Conservation (phyloP, 2,113 vertebrate species). For the Murina feae region DNA sequence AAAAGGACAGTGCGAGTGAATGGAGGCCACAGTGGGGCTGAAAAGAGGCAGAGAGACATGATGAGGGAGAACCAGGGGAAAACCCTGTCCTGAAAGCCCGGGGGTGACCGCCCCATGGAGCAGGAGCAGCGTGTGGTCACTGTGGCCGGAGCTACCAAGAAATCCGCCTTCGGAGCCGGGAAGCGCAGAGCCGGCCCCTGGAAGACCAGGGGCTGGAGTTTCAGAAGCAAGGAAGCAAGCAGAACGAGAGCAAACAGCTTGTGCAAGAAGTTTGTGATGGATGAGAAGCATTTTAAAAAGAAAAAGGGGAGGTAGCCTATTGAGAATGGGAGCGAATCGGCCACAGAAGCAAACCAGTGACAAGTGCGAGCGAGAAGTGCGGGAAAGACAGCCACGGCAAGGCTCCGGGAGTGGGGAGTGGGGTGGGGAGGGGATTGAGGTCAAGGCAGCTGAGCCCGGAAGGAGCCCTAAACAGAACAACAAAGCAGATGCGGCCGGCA, state of each 20-base stretch:
- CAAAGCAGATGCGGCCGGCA: neutral
- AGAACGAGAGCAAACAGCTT: neutral
- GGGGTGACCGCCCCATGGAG: neutral
- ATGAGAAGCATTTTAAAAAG: neutral
- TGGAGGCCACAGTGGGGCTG: neutral
- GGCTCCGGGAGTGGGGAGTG: neutral
- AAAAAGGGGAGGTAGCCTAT: neutral
- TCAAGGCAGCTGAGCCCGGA: neutral
- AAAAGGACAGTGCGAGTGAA: neutral
- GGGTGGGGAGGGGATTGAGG: neutral
- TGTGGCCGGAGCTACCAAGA: neutral
- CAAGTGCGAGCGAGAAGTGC: neutral
- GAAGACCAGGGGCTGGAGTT: accelerated
- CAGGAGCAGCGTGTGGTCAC: neutral
- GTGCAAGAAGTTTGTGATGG: neutral
- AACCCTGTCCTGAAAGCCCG: neutral
- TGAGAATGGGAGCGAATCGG: neutral
- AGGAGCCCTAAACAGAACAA: neutral
- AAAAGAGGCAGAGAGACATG: neutral
- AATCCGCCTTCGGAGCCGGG: no score
- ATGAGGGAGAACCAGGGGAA: neutral
- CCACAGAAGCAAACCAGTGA: neutral
- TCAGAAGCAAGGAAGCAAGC: neutral
- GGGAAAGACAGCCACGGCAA: neutral
- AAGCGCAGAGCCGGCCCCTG: accelerated